A percentile compares a stretch with the other conserved stretches of the same genome.
phyloP scores from a whole-genome alignment of 2,888 invertebrate genomes.

The Luperina testacea region DNA sequence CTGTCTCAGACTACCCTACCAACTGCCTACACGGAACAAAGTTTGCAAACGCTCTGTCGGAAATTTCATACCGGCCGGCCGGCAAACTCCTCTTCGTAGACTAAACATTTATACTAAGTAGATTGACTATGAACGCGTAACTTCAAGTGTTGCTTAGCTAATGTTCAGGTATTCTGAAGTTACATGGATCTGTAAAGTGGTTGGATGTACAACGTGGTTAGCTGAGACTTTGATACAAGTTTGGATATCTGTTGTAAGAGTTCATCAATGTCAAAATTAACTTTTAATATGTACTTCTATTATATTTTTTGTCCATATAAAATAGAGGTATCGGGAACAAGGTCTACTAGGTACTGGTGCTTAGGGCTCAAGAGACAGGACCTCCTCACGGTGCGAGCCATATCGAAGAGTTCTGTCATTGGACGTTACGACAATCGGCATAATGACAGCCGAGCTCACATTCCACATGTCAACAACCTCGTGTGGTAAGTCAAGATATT shows the following conservation, averaged over 20 bases:
- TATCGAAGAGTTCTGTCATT: neutral
- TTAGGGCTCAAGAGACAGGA: neutral
- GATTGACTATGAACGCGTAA: conserved; percentile 66
- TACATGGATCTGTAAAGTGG: conserved; percentile 25
- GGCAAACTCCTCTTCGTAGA: conserved; percentile 70
- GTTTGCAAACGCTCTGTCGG: conserved; percentile 79
- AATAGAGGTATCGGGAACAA: neutral
- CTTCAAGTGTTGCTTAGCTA: conserved; percentile 44
- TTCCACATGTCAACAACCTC: neutral
- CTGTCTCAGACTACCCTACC: conserved; percentile 69
- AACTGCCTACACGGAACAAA: conserved; percentile 78
- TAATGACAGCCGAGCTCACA: neutral
- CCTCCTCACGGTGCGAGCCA: neutral
- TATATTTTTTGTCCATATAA: neutral
- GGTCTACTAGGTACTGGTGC: neutral
- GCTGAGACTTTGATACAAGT: conserved; percentile 5
- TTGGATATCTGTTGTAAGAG: neutral
- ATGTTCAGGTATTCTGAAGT: conserved; percentile 44
- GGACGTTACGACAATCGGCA: too few relatives aligned
- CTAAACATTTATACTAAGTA: conserved; percentile 74
- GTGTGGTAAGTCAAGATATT: neutral
- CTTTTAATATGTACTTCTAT: neutral
- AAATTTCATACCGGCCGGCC: conserved; percentile 80
- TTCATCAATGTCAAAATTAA: neutral
- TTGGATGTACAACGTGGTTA: neutral